phyloP scores from a whole-genome alignment of 53 echinoderm and acorn worm genomes.

The Paracentrotus lividus region DNA sequence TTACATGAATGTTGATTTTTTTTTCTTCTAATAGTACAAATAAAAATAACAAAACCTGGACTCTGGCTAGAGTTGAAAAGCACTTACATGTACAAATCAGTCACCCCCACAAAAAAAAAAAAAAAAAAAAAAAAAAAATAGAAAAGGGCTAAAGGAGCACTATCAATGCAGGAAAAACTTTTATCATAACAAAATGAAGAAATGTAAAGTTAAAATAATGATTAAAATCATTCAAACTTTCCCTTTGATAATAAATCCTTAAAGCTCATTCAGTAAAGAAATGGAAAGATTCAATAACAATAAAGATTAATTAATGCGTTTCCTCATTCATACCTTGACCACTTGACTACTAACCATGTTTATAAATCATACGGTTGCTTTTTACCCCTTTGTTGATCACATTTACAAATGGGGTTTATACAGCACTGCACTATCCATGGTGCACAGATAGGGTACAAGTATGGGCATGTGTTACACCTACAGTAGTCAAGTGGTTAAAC shows the following conservation, averaged over 20 bases:
- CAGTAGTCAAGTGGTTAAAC: not conserved
- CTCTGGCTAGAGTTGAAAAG: not conserved
- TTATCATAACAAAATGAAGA: not conserved
- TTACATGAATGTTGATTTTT: conserved; percentile 17
- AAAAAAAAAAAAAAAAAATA: not conserved
- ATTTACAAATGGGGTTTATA: too few species aligned
- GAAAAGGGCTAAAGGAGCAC: not conserved
- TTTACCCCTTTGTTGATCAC: too few species aligned
- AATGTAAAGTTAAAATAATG: not conserved
- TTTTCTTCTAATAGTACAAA: conserved; percentile 38
- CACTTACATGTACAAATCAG: not conserved
- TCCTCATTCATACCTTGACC: too few species aligned
- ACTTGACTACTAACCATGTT: too few species aligned
- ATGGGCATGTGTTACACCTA: not conserved
- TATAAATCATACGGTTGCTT: too few species aligned
- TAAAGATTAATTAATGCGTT: too few species aligned
- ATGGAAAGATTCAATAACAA: not conserved
- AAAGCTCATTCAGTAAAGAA: not conserved
- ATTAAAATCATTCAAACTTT: too few species aligned
- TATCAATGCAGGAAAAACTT: not conserved
- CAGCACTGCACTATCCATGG: too few species aligned
- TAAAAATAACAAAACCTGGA: not conserved
- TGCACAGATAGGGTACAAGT: too few species aligned
- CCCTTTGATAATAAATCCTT: too few species aligned
- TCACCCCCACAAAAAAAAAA: not conserved